Evolutionary conservation across 2,888 invertebrate species (phyloP).

Genomic region (Nomada ruficornis): DNA sequence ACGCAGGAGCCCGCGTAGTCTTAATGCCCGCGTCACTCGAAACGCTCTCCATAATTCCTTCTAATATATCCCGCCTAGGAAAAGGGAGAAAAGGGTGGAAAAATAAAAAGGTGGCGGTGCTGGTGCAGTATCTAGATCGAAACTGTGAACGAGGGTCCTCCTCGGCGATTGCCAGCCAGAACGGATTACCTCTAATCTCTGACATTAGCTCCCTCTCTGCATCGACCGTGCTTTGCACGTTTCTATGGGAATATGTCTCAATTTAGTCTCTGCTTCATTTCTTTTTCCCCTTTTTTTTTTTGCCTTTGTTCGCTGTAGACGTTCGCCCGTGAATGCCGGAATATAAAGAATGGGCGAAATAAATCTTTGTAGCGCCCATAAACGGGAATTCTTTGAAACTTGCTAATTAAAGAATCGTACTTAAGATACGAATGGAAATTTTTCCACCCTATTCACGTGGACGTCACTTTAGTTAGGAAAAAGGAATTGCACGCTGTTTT

Average conservation of each 20-base stretch:
- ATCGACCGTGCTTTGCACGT: conserved; percentile 67
- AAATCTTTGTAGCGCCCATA: conserved; percentile 56
- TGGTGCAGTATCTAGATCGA: conserved; percentile 70
- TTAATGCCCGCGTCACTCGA: conserved; percentile 64
- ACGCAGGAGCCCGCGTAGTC: conserved; percentile 29
- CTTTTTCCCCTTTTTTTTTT: conserved; percentile 15
- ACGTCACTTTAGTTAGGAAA: background rate
- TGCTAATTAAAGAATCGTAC: conserved; percentile 61
- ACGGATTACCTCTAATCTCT: conserved; percentile 75
- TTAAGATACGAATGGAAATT: conserved; percentile 31
- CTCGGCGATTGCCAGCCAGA: conserved; percentile 70
- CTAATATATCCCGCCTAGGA: conserved; percentile 63
- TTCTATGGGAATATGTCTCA: conserved; percentile 67
- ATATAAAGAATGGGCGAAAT: conserved; percentile 62
- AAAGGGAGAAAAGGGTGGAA: conserved; percentile 28
- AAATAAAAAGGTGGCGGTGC: conserved; percentile 21
- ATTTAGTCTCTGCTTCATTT: conserved; percentile 56
- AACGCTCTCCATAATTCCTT: conserved; percentile 64
- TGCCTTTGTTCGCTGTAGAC: conserved; percentile 24
- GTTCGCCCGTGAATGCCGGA: conserved; percentile 50
- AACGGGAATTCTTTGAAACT: conserved; percentile 47
- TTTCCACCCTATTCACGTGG: background rate
- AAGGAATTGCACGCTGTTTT: background rate
- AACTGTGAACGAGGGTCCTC: conserved; percentile 63
- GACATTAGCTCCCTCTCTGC: conserved; percentile 70